phyloP scores from a whole-genome alignment of 1,140 invertebrate genomes.

The Drosophila repleta region DNA sequence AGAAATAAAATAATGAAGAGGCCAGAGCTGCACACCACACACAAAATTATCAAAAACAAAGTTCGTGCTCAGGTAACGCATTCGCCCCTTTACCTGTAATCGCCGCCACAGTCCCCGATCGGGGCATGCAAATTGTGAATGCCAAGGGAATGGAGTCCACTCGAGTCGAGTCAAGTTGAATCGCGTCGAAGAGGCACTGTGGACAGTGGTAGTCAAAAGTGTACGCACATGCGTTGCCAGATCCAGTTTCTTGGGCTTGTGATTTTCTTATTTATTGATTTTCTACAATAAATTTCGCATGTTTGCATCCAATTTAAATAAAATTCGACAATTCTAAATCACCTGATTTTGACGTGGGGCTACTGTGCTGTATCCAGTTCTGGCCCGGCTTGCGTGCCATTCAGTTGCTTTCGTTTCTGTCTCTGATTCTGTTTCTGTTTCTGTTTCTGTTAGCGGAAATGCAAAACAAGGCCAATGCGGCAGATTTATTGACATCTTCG shows the following conservation, averaged over 20 bases:
- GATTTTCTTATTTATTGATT: slow-evolving; percentile 84
- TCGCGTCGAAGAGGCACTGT: too few species aligned
- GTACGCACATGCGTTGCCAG: slow-evolving; percentile 50
- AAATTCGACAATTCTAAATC: slow-evolving; percentile 84
- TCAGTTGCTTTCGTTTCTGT: neutral
- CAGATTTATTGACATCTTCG: slow-evolving; percentile 82
- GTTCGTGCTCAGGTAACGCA: slow-evolving; percentile 49
- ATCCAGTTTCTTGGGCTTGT: slow-evolving; percentile 68
- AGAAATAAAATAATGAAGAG: slow-evolving; percentile 69
- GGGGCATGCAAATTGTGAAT: slow-evolving; percentile 52
- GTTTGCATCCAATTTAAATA: slow-evolving; percentile 84
- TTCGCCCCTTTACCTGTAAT: neutral
- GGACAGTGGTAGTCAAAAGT: slow-evolving; percentile 29
- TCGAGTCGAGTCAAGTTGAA: too few species aligned
- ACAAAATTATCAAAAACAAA: slow-evolving; percentile 64
- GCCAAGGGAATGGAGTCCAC: slow-evolving; percentile 11
- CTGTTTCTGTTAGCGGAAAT: slow-evolving; percentile 74
- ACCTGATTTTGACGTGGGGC: slow-evolving; percentile 83
- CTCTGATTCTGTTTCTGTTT: slow-evolving; percentile 41
- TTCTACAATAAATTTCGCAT: slow-evolving; percentile 84
- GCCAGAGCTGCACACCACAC: slow-evolving; percentile 1
- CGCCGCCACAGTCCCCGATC: slow-evolving; percentile 2
- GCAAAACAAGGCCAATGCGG: slow-evolving; percentile 80
- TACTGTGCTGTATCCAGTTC: slow-evolving; percentile 60
- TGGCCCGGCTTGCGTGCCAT: slow-evolving; percentile 58